Base-by-base conservation (phyloP, 2,113 vertebrate genomes). In the Lota lota region DNA sequence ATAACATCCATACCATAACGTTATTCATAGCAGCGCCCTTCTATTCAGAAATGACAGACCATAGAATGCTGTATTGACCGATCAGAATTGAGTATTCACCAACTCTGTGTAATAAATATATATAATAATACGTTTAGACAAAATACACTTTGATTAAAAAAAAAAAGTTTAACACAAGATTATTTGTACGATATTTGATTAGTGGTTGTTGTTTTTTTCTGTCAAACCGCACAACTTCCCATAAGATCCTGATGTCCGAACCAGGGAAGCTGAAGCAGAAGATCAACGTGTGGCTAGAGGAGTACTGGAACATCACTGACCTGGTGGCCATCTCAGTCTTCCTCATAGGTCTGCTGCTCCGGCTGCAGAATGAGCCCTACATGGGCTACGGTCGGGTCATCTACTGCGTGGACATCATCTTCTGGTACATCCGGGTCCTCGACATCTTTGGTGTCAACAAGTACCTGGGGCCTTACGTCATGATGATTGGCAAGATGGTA, bases 401-500 rank as follows among this genome's bases (percentile, higher is more conserved):
- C 89, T 99, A 99, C 90, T 99, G 97, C 0, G 94, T 99, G 22
- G 97, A 98, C 83, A 99, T 99, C 2, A 99, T 99, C 84, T 97
- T 99, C 92, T 99, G 97, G 97, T 99, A 99, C 89, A 99, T 99
- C 75, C 93, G 97, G 1, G 97, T 99, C 36, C 91, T 99, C 7
- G 97, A 99, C 90, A 99, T 99, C 89, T 99, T 99, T 53, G 97
- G 97, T 7, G 97, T 99, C 83, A 99, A 99, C 93, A 99, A 99
- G 69, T 99, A 99, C 61, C 92, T 99, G 74, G 97, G 97, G 51
- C 97, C 96, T 56, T 99, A 99, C 6, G 97, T 99, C 85, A 99
- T 99, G 97, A 99, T 99, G 97, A 99, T 99, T 22, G 97, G 97
- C 50, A 99, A 99, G 81, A 99, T 99, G 97, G 97, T 98, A 81